Base-by-base conservation (phyloP, 2,797 vertebrate species). In the Rhinella marina region DNA sequence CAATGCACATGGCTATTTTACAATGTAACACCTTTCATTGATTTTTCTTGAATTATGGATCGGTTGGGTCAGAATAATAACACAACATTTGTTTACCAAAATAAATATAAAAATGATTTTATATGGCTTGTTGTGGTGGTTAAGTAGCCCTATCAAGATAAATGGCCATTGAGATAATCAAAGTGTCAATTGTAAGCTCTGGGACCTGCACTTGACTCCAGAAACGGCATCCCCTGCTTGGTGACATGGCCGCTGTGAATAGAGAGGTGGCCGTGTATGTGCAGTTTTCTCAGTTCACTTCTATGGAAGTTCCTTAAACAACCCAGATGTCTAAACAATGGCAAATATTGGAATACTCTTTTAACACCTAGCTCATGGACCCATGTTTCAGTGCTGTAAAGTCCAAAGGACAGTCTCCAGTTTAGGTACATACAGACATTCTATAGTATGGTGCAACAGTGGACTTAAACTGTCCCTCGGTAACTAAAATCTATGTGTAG, bases 1-100 rank as follows among this genome's bases (percentile, higher is more conserved):
- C 25, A 27, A 56, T 83, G 14, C 68, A 32, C 0, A 14, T 52
- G 2, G 81, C 50, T 83, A 32, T 68, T 82, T 68, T 82, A 54
- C 17, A 7, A 16, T 48, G 27, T 29, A 83, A 57, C 52, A 9
- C 17, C 81, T 17, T 13, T 27, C 21, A 68, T 25, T 25, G 52
- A 72, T 83, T 72, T 83, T 72, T 70, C 48, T 82, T 17, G n/a
- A 68, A 52, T 68, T 83, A 54, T 72, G n/a, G 50, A 70, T 52
- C 73, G n/a, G 52, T 52, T 52, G 50, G 23, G 3, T 54, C 54
- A 54, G 23, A 76, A 25, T 52, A 54, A 0, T 54, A 52, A 50
- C 41, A 25, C 23, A 23, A 52, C 54, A 25, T 16, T 54, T 76
- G 54, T 76, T 76, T 76, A 52, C 73, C 0, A 25, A 25, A 54